Evolutionary conservation across 2,888 invertebrate genomes (phyloP), one percentile per base, ranked within the genome.

Genomic region (Cheilosia grossa): DNA sequence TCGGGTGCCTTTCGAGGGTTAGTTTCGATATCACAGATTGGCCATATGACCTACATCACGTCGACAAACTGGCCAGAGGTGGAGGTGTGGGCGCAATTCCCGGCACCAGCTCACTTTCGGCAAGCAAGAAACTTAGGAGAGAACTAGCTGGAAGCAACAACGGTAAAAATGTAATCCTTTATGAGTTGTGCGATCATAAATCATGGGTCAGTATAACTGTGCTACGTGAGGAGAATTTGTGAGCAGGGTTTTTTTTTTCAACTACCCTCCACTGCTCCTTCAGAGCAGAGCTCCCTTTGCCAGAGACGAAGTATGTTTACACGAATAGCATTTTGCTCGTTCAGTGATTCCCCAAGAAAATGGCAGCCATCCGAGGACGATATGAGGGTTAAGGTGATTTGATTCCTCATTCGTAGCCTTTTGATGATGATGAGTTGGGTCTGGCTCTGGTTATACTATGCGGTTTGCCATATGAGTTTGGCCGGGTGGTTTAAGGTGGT

Each of bases 141-240:
- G 42, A 63, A 61, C 72, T 70, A 21, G 44, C 70, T 70, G 3
- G 61, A 37, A 75, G 66, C 59, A 64, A 75, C 80, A 58, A 69
- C 70, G 70, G 80, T 81, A 81, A 85, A 81, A 81, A 75, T 85
- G 85, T 85, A 85, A 85, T 85, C 85, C 85, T 77, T 85, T 85
- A 85, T 85, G 85, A 85, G 85, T 85, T 85, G 81, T 85, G 81
- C 81, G 75, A 81, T 85, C 85, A 85, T 85, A 85, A 85, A 85
- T 85, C 85, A 85, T 85, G 85, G 85, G 80, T 81, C 85, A 85
- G 85, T 85, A 85, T 85, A 85, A 85, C 85, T 75, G 81, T 51
- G 66, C 59, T 85, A 85, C 85, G 85, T 85, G 85, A 85, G 85
- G 21, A 66, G 72, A 85, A 85, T 85, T 72, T 81, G 49, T 67